Conservation (phyloP, 2,888 invertebrate genomes). For the Zaprionus bogoriensis region DNA sequence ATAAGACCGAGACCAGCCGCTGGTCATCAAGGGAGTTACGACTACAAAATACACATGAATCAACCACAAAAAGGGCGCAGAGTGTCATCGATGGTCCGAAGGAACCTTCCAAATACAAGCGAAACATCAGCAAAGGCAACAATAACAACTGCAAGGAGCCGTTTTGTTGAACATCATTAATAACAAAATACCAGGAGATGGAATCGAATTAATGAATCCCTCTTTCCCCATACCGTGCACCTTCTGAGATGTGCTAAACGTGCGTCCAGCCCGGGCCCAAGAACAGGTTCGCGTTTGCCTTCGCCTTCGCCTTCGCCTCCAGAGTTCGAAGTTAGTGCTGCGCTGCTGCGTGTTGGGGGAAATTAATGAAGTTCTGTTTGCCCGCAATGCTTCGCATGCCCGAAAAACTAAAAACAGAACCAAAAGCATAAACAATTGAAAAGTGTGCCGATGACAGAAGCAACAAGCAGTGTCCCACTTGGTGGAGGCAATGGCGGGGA, state of each 20-base stretch:
- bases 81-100: constrained; percentile 58
- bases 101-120: constrained; percentile 49
- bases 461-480: constrained; percentile 9
- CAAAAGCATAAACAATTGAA: constrained; percentile 62
- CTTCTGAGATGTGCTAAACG: constrained; percentile 73
- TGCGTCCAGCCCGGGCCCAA: constrained; percentile 60
- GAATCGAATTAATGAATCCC: constrained; percentile 77
- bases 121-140: constrained; percentile 23
- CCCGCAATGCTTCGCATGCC: constrained; percentile 36
- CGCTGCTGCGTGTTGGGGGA: constrained; percentile 44
- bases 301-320: too few species aligned
- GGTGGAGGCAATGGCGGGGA: not conserved
- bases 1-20: constrained; percentile 56
- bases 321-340: constrained; percentile 21
- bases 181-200: constrained; percentile 75
- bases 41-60: constrained; percentile 42
- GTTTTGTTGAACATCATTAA: constrained; percentile 82
- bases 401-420: constrained; percentile 48
- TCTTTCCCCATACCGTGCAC: constrained; percentile 51
- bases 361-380: constrained; percentile 79
- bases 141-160: constrained; percentile 48
- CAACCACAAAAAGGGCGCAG: constrained; percentile 60
- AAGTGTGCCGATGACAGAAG: constrained; percentile 58
- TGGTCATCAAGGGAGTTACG: constrained; percentile 42
- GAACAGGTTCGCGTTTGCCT: constrained; percentile 1